phyloP scores from a whole-genome alignment of 2,797 vertebrate species.

The Rhynchotus rufescens region DNA sequence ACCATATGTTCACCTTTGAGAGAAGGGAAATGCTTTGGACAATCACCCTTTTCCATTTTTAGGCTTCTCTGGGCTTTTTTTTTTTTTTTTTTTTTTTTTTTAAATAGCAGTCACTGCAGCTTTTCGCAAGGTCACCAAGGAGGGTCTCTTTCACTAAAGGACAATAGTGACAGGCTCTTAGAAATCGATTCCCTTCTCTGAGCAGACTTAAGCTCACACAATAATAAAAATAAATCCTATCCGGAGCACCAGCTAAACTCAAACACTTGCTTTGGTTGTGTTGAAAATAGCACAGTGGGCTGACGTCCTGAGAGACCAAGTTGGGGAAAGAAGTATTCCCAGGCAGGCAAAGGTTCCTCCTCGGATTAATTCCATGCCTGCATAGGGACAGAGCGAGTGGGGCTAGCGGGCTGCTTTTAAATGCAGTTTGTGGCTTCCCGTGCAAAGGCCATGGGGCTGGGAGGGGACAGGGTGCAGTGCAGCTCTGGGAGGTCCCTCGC shows the following conservation, averaged over 20 bases:
- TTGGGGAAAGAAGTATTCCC: neutral
- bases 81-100: constrained; percentile 27
- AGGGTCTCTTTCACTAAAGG: neutral
- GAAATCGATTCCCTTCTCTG: neutral
- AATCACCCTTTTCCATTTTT: neutral
- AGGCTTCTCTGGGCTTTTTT: neutral
- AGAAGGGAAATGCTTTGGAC: neutral
- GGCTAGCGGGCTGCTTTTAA: neutral
- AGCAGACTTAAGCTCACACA: neutral
- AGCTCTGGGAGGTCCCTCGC: neutral
- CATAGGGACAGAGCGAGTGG: neutral
- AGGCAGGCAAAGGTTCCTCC: neutral
- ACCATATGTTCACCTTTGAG: neutral
- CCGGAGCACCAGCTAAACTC: neutral
- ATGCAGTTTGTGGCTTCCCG: neutral
- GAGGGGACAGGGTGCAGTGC: neutral
- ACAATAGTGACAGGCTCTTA: neutral
- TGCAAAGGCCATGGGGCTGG: neutral
- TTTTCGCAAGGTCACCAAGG: neutral
- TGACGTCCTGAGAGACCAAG: neutral
- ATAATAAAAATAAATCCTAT: neutral
- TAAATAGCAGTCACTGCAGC: neutral
- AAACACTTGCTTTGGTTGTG: neutral
- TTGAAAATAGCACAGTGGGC: neutral
- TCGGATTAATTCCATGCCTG: neutral